Base-by-base conservation (phyloP, 92 coral and sea anemone species). In the Pocillopora grandis region DNA sequence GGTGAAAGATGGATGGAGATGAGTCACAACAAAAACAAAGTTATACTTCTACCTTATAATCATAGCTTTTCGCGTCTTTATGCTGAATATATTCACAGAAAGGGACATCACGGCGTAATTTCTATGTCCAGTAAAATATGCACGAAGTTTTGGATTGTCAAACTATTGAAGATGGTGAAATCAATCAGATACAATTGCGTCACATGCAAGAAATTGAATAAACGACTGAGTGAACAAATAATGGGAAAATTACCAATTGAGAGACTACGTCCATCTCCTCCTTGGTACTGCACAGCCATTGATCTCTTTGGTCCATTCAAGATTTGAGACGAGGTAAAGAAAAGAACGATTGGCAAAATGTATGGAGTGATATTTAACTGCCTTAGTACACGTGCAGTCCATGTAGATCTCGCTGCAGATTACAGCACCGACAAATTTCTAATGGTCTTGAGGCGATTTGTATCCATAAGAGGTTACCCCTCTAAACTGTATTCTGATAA, bases 261-360 rank as follows among this genome's bases (percentile, higher is more conserved):
- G 21, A 76, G 91, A 73, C 17, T 87, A 31, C 87, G 77, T 55
- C 88, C 88, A 3, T 80, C 93, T 7, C 93, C 88, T 49, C 48
- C 88, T 2, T 90, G 90, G 93, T 62, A n/a, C 12, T 77, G 77
- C 59, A 87, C 88, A 12, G 88, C 85, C 19, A 49, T 91, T 42
- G 90, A 91, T 72, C 70, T 91, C 23, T 91, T 91, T 72, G 91
- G 90, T 17, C 92, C 90, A 1, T 90, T 86, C 57, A 78, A 72
- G 49, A 90, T 83, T 12, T 20, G 88, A 23, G 87, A 76, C 63
- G 79, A 15, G 77, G 82, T 65, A 64, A 69, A 52, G 81, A 81
- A 58, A 64, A 83, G 42, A 61, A 89, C 70, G 88, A 76, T 36
- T 91, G 88, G 88, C 19, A 62, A 60, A 19, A 89, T 72, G 68